These are phyloP conservation scores for Puntigrus tetrazona DNA, from an alignment of 2,113 vertebrate genomes.

Conservation along the genomic window DNA sequence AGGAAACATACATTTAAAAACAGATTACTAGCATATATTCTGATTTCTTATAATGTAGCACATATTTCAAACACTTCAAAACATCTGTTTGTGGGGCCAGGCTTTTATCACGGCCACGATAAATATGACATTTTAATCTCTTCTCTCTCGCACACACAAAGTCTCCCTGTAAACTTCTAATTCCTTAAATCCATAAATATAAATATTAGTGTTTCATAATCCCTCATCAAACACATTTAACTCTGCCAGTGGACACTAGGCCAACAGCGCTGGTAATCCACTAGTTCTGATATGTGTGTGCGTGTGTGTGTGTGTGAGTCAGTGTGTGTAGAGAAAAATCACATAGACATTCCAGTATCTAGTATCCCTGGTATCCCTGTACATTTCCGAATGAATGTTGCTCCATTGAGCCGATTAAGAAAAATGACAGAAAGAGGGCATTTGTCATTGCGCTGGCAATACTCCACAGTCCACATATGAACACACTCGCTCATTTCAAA, in stretches of 20 bases:
- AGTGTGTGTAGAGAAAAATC: background rate
- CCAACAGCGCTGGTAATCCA: slow-evolving; percentile 39
- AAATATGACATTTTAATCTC: slow-evolving; percentile 38
- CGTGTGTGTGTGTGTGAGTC: slow-evolving; percentile 23
- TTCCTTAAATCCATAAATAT: slow-evolving; percentile 40
- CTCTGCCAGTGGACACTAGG: slow-evolving; percentile 39
- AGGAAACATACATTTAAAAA: slow-evolving; percentile 2
- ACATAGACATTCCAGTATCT: slow-evolving; percentile 35
- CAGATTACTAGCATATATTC: slow-evolving; percentile 18
- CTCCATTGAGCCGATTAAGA: slow-evolving; percentile 41
- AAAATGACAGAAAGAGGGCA: slow-evolving; percentile 43
- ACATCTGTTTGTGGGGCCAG: slow-evolving; percentile 1
- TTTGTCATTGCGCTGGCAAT: slow-evolving; percentile 34
- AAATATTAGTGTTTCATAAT: slow-evolving; percentile 43
- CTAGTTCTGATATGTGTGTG: slow-evolving; percentile 9
- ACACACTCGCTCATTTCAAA: slow-evolving; percentile 32
- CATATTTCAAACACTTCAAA: slow-evolving; percentile 29
- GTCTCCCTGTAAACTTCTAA: slow-evolving; percentile 17
- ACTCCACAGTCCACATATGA: slow-evolving; percentile 35
- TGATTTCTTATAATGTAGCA: background rate
- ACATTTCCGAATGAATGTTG: slow-evolving; percentile 27
- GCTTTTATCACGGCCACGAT: slow-evolving; percentile 7
- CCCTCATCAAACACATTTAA: slow-evolving; percentile 46
- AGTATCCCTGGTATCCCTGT: background rate
- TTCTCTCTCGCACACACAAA: background rate